Conservation (phyloP, 2,113 vertebrate genomes). For the Bostrychus sinensis region DNA sequence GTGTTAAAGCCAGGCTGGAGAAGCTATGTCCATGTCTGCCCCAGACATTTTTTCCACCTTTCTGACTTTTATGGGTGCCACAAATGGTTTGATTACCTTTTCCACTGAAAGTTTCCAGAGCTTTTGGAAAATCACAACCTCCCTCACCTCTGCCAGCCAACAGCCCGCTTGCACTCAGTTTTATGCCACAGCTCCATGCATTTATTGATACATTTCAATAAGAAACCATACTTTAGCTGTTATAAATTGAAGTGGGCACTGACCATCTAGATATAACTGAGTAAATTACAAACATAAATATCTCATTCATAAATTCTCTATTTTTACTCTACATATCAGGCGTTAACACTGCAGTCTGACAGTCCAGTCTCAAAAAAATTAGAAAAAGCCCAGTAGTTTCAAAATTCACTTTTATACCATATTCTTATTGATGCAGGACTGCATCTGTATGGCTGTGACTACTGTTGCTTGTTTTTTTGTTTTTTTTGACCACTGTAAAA, state of each 20-base stretch:
- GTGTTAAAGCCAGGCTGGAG: background rate
- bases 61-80: constrained; percentile 73
- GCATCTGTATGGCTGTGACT: too few relatives aligned
- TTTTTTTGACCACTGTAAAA: too few relatives aligned
- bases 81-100: constrained; percentile 65
- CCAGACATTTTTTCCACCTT: constrained; percentile 46
- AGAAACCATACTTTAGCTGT: background rate
- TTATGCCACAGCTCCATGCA: background rate
- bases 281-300: too few relatives aligned
- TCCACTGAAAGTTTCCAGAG: constrained; percentile 53
- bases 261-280: too few relatives aligned
- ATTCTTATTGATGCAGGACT: too few relatives aligned
- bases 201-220: background rate
- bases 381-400: too few relatives aligned
- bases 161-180: background rate
- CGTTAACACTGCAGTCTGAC: too few relatives aligned
- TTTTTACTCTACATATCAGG: too few relatives aligned
- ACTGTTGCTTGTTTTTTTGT: too few relatives aligned
- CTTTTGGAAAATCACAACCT: constrained; percentile 66
- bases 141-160: background rate
- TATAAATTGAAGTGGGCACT: background rate
- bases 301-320: too few relatives aligned
- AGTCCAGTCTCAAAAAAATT: too few relatives aligned
- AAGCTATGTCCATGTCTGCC: constrained; percentile 25
- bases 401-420: too few relatives aligned